Base-by-base conservation (phyloP, 2,797 vertebrate genomes). In the Merluccius polli region DNA sequence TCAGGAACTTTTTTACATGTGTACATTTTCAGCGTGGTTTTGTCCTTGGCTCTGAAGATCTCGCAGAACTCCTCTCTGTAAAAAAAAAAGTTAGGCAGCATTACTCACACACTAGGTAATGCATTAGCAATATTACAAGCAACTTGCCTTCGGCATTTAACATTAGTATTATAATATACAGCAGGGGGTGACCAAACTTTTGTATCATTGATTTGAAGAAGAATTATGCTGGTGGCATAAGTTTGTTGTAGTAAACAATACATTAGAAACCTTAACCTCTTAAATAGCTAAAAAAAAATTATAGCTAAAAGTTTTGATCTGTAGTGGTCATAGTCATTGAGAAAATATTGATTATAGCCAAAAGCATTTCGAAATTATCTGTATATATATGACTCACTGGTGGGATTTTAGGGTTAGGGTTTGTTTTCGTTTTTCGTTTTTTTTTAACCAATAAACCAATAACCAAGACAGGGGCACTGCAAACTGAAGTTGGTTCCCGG, bases 1-100 rank as follows among this genome's bases (percentile, higher is more conserved):
- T 99, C 90, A 97, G 89, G 88, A 99, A 99, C 87, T 97, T 97
- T n/a, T 94, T 99, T 99, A 91, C 98, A 99, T 21, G 97, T 98
- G 84, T 95, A 98, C 91, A 99, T 95, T 89, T 97, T 99, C 81
- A 97, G 94, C 0, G 97, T 96, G 0, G 94, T 93, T 93, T 96
- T 98, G 90, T 99, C 97, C 92, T 99, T 99, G 83, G 97, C 97
- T 78, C 98, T 94, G 91, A 98, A 98, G 85, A 99, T 97, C 92
- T 99, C 98, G 70, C 98, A 98, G 93, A 98, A 99, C 89, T 99
- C 98, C 90, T 99, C 98, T 89, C 98, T 99, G 90, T 71, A 82
- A 82, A 76, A 9, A 77, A 79, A 30, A 4, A 13, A 71, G 24
- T n/a, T 2, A 77, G 21, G 59, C n/a, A 65, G n/a, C n/a, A 65